Evolutionary conservation across 2,888 invertebrate species (phyloP), one percentile per base, ranked within the genome.

Genomic region (Ophioninae sp.): DNA sequence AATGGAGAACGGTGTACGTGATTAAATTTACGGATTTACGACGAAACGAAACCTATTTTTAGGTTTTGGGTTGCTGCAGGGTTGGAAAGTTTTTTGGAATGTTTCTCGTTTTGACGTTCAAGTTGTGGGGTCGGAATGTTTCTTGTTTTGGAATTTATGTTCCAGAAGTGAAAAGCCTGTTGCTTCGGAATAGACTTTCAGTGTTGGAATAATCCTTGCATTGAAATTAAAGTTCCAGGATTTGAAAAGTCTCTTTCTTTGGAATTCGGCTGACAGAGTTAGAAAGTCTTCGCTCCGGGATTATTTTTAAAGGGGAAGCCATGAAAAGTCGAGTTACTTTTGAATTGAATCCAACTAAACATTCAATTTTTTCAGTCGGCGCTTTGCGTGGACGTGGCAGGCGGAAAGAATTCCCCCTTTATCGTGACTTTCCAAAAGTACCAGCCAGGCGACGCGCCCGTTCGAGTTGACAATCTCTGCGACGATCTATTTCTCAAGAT

Each of bases 391-490:
- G 95, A 96, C 86, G 96, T 97, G 1, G 94, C 94, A 0, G 97
- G 97, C 0, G 97, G 97, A 0, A 95, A 95, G 0, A 95, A 95
- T 87, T 94, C 95, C 0, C 96, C 97, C 0, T 96, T 96, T 91
- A 95, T 94, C 87, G 95, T 98, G 70, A 95, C 95, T 0, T 96
- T 98, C 90, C 95, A 95, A 88, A 95, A 96, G 68, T 98, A 97
- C 93, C 92, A 94, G 57, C 91, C 93, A 1, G 98, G 98, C 0
- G 96, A 97, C 93, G 97, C 97, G 10, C 96, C 98, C 0, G 96
- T 97, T 0, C 94, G 97, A 75, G 94, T 99, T 39, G 96, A 98
- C 91, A 99, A 99, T 92, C 94, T 96, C 50, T 97, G 97, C 90
- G 96, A 96, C 73, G 96, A 97, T 89, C 93, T 97, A 74, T 97